Evolutionary conservation across 2,888 invertebrate genomes (phyloP).

Genomic region (Ectemnius lituratus): DNA sequence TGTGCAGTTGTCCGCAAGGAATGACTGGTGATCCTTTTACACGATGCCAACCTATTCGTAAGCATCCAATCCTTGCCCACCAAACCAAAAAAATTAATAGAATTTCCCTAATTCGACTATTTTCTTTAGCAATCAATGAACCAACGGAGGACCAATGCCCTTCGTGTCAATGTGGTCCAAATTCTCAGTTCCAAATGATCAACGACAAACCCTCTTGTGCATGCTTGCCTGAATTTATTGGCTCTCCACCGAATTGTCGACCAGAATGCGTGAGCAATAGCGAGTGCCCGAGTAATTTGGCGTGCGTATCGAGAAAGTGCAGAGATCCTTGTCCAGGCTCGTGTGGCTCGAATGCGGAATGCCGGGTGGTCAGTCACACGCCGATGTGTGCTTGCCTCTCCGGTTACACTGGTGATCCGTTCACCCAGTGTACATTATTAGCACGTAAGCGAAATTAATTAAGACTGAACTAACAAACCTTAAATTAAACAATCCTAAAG

Average conservation of each 20-base stretch:
- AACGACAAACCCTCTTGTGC: slow-evolving; percentile 82
- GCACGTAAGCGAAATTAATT: slow-evolving; percentile 68
- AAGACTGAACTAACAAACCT: neutral
- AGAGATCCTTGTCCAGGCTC: slow-evolving; percentile 80
- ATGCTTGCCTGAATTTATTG: slow-evolving; percentile 85
- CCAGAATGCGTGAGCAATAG: slow-evolving; percentile 79
- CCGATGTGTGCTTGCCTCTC: slow-evolving; percentile 80
- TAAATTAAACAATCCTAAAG: neutral
- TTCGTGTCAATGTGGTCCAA: slow-evolving; percentile 83
- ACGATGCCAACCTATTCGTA: slow-evolving; percentile 78
- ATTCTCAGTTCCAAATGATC: slow-evolving; percentile 86
- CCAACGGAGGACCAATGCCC: slow-evolving; percentile 60
- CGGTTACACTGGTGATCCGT: slow-evolving; percentile 83
- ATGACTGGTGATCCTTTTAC: slow-evolving; percentile 89
- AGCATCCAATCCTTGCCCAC: slow-evolving; percentile 67
- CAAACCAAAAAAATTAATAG: neutral
- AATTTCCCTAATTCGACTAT: slow-evolving; percentile 41
- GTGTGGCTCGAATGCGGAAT: slow-evolving; percentile 78
- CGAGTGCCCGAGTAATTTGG: slow-evolving; percentile 77
- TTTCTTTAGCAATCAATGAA: slow-evolving; percentile 44
- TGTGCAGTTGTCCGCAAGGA: slow-evolving; percentile 83
- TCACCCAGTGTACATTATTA: slow-evolving; percentile 82
- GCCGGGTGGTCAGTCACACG: slow-evolving; percentile 78
- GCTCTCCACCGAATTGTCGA: slow-evolving; percentile 86
- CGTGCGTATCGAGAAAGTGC: slow-evolving; percentile 79